Conservation (phyloP, 2,113 vertebrate species). For the Oreochromis niloticus region DNA sequence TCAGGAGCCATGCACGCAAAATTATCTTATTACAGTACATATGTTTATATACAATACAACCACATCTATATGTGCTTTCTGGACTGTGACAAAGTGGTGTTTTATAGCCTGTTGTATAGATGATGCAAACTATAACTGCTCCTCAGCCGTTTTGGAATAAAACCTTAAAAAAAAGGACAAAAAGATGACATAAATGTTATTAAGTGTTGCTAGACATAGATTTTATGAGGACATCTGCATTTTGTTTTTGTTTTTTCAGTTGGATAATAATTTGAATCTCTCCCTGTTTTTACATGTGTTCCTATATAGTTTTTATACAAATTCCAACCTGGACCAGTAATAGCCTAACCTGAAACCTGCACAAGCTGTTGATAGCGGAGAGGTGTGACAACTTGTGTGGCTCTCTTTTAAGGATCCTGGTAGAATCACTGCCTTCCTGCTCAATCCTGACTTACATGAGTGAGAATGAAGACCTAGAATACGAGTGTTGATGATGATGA, state of each 20-base stretch:
- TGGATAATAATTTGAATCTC: constrained; percentile 53
- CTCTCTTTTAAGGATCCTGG: constrained; percentile 33
- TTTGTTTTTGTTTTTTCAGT: constrained; percentile 67
- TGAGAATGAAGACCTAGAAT: constrained; percentile 25
- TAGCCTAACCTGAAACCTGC: constrained; percentile 49
- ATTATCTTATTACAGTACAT: constrained; percentile 94
- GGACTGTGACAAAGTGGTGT: constrained; percentile 99
- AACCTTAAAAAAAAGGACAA: constrained; percentile 53
- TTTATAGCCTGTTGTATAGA: constrained; percentile 99
- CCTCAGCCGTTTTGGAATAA: constrained; percentile 92
- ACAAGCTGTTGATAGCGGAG: constrained; percentile 6
- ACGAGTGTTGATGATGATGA: neutral
- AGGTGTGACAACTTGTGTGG: constrained; percentile 9
- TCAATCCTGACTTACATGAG: constrained; percentile 38
- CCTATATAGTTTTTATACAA: constrained; percentile 78
- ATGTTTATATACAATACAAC: constrained; percentile 99
- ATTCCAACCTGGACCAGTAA: constrained; percentile 54
- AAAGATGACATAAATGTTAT: constrained; percentile 84
- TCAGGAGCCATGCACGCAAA: constrained; percentile 95
- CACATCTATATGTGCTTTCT: constrained; percentile 99
- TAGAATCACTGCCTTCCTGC: constrained; percentile 65
- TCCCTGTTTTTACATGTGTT: constrained; percentile 77
- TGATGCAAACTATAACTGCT: constrained; percentile 98
- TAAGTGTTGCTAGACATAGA: constrained; percentile 98
- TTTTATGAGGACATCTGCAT: constrained; percentile 88